Percentiles rank a stretch among this genome's conserved stretches.
Conservation (phyloP, 2,888 invertebrate species). For the Norana najaformis region DNA sequence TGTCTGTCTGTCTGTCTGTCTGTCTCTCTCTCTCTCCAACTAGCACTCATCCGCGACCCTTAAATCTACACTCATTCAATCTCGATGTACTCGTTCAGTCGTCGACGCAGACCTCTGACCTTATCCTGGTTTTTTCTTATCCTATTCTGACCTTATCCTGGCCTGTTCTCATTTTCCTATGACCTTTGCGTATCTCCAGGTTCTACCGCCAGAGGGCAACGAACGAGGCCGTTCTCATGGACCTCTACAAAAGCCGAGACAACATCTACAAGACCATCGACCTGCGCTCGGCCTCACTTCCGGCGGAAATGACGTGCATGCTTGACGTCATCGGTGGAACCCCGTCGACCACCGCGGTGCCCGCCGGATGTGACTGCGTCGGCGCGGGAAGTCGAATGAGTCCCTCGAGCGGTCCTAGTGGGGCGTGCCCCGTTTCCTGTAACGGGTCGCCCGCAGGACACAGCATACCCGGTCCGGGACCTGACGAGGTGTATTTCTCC, state of each 20-base stretch:
- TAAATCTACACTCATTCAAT: too few relatives aligned
- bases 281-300: neutral
- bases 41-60: too few relatives aligned
- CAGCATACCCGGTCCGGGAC: neutral
- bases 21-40: too few relatives aligned
- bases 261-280: slow-evolving; percentile 29
- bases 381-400: neutral
- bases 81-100: too few relatives aligned
- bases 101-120: too few relatives aligned
- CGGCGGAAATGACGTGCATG: slow-evolving; percentile 22
- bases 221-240: neutral
- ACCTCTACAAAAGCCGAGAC: slow-evolving; percentile 16
- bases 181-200: neutral
- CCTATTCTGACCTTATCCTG: too few relatives aligned
- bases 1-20: too few relatives aligned
- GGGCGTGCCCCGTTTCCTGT: neutral
- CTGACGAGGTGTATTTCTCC: slow-evolving; percentile 8
- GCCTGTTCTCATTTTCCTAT: neutral
- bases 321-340: slow-evolving; percentile 24
- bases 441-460: neutral
- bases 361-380: neutral
- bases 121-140: too few relatives aligned
- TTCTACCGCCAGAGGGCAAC: neutral
- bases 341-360: neutral
- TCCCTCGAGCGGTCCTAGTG: neutral